Evolutionary conservation across 2,113 vertebrate species (phyloP).

Genomic region (Percina caprodes): DNA sequence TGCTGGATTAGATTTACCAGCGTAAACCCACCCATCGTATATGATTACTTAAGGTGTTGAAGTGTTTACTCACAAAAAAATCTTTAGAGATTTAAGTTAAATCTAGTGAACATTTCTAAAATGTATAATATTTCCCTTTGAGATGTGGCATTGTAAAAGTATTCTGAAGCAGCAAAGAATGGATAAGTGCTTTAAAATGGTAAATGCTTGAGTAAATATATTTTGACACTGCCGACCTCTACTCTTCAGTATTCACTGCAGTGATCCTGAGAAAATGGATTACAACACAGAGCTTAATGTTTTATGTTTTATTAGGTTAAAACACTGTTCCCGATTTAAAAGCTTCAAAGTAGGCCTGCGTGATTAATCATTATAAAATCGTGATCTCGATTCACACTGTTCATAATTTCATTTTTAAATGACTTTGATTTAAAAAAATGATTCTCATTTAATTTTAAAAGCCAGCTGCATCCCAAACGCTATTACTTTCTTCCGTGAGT

Average conservation of each 20-base stretch:
- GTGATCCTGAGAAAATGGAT: not conserved
- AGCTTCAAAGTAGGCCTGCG: not conserved
- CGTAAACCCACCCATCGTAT: constrained; percentile 41
- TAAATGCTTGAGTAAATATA: not conserved
- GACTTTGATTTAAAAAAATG: no score
- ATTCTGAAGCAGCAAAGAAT: not conserved
- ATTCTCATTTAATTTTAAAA: no score
- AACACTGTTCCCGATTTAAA: not conserved
- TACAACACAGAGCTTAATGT: not conserved
- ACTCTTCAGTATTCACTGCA: not conserved
- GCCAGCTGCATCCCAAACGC: no score
- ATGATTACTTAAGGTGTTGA: constrained; percentile 42
- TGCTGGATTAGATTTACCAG: constrained; percentile 51
- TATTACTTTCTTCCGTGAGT: no score
- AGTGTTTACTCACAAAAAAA: not conserved
- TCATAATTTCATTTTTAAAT: no score
- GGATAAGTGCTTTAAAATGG: not conserved
- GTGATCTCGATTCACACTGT: no score
- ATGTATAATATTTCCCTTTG: not conserved
- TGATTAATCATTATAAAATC: no score
- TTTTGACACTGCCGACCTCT: not conserved
- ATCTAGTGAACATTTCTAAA: not conserved
- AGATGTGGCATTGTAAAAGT: not conserved
- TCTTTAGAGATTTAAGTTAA: not conserved
- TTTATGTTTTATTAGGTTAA: not conserved